These are phyloP conservation scores for Catamblyrhynchus diadema DNA, from an alignment of 2,797 vertebrate genomes.

Conservation along the genomic window DNA sequence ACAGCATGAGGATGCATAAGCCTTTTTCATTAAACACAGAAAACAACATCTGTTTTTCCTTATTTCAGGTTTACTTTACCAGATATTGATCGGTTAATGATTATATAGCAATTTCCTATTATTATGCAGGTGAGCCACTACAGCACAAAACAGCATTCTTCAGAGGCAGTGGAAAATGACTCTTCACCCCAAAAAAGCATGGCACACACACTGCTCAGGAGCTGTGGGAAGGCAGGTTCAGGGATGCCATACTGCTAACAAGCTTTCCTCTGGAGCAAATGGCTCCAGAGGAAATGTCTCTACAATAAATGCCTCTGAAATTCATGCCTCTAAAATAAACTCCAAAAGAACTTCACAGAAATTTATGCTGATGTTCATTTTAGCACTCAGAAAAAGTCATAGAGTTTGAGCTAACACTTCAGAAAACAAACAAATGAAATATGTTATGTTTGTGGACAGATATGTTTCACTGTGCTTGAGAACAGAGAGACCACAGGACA, in stretches of 20 bases:
- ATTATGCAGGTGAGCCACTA: not conserved
- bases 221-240: not conserved
- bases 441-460: not conserved
- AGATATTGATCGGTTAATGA: conserved; percentile 33
- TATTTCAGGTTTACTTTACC: conserved; percentile 39
- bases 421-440: not conserved
- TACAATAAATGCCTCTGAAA: not conserved
- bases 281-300: not conserved
- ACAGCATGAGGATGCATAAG: not conserved
- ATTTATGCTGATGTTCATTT: not conserved
- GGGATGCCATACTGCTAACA: too few species aligned
- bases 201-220: not conserved
- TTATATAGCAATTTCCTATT: conserved; percentile 18
- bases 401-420: not conserved
- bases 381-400: not conserved
- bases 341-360: not conserved
- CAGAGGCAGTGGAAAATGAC: not conserved
- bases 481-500: not conserved
- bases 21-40: conserved; percentile 38
- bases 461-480: not conserved
- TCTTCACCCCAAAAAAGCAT: not conserved
- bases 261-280: not conserved
- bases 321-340: not conserved
- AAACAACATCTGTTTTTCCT: conserved; percentile 59
- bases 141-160: not conserved